phyloP scores from a whole-genome alignment of 2,888 invertebrate species.

The Stegophylla sp. region DNA sequence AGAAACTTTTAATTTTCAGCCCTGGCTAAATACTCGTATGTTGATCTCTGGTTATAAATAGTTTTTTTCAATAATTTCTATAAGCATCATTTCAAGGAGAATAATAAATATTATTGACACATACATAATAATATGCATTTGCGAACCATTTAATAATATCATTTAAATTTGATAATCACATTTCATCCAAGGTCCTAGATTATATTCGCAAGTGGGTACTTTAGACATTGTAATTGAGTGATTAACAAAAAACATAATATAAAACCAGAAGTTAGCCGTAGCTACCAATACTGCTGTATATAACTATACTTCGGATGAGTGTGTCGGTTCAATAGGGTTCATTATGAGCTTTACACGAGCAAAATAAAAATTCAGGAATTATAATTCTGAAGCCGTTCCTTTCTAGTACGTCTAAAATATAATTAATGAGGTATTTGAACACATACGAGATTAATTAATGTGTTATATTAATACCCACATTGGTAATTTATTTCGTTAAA shows the following conservation, averaged over 20 bases:
- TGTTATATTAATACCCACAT: not conserved
- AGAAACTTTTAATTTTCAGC: too few species aligned
- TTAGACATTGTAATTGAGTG: not conserved
- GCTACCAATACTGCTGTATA: not conserved
- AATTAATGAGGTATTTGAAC: not conserved
- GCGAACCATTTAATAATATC: too few species aligned
- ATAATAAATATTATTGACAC: not conserved
- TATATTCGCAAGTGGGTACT: slow-evolving; percentile 34
- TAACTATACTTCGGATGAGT: not conserved
- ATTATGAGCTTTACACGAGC: slow-evolving; percentile 5
- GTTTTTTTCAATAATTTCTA: slow-evolving; percentile 1
- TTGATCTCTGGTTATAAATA: not conserved
- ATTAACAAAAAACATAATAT: not conserved
- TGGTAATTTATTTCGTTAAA: not conserved
- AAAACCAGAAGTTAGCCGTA: not conserved
- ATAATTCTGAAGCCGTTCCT: not conserved
- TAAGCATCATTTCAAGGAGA: not conserved
- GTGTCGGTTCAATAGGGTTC: not conserved
- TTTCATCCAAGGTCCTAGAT: slow-evolving; percentile 15
- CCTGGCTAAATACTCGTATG: too few species aligned
- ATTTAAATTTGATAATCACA: not conserved
- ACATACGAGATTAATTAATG: not conserved
- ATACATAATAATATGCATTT: not conserved
- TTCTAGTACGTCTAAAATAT: not conserved
- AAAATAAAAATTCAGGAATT: slow-evolving; percentile 12